Percentiles rank a stretch among this genome's conserved stretches.
phyloP scores from a whole-genome alignment of 2,797 vertebrate species.

The Prionace glauca region DNA sequence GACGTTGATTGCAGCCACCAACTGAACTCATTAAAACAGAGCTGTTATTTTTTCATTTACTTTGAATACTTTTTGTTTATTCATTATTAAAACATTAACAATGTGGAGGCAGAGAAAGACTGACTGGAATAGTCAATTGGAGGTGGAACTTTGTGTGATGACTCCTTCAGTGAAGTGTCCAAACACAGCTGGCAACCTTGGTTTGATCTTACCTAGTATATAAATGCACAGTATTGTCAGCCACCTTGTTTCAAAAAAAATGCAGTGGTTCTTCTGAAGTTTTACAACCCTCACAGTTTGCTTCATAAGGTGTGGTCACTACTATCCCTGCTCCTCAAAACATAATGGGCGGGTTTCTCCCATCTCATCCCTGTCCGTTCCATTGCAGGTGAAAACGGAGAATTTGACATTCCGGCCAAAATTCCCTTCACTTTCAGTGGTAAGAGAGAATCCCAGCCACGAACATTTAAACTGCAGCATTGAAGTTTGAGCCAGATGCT shows the following conservation, averaged over 20 bases:
- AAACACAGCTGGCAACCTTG: too few relatives aligned
- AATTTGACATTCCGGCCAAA: too few relatives aligned
- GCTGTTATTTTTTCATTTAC: background rate
- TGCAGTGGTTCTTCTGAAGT: background rate
- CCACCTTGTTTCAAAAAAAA: background rate
- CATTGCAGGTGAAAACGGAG: too few relatives aligned
- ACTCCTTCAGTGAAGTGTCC: background rate
- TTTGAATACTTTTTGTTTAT: background rate
- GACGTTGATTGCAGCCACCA: background rate
- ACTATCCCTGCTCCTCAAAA: background rate
- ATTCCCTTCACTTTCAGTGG: too few relatives aligned
- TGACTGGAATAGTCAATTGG: background rate
- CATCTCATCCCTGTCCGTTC: too few relatives aligned
- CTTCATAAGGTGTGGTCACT: background rate
- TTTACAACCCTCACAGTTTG: background rate
- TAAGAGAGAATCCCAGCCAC: too few relatives aligned
- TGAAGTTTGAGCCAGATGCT: background rate
- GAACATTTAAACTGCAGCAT: background rate
- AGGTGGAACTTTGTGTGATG: background rate
- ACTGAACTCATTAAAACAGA: too few relatives aligned
- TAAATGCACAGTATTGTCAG: too few relatives aligned
- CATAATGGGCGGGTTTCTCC: too few relatives aligned
- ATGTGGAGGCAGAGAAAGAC: background rate
- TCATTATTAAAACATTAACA: background rate
- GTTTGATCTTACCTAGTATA: too few relatives aligned